Evolutionary conservation across 2,113 vertebrate species (phyloP).

Genomic region (Cyprinodon tularosa): DNA sequence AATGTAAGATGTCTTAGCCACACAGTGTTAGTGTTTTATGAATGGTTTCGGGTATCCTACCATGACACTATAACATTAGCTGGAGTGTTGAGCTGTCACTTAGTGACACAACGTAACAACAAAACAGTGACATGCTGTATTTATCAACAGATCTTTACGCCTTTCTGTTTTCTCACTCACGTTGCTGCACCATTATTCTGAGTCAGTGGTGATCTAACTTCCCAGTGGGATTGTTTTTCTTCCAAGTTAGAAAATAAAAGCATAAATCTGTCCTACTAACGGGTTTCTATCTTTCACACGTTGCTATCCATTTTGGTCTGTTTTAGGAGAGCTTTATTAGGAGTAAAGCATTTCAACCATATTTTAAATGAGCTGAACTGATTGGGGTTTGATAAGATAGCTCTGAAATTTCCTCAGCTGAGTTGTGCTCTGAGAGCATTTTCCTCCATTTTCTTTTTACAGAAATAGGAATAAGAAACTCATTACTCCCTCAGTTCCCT

Average conservation of each 20-base stretch:
- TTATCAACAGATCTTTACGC: slow-evolving; percentile 20
- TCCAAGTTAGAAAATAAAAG: slow-evolving; percentile 34
- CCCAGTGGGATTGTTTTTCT: slow-evolving; percentile 44
- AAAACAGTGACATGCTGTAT: slow-evolving; percentile 32
- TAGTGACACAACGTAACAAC: slow-evolving; percentile 28
- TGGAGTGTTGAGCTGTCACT: slow-evolving; percentile 36
- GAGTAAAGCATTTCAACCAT: slow-evolving; percentile 52
- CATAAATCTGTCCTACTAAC: slow-evolving; percentile 2
- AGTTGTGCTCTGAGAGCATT: slow-evolving; percentile 27
- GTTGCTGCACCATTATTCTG: slow-evolving; percentile 6
- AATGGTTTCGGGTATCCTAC: slow-evolving; percentile 42
- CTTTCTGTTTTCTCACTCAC: slow-evolving; percentile 35
- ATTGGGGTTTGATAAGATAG: slow-evolving; percentile 51
- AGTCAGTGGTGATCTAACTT: slow-evolving; percentile 25
- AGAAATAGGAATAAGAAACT: slow-evolving; percentile 35
- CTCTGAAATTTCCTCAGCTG: slow-evolving; percentile 34
- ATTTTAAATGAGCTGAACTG: slow-evolving; percentile 59
- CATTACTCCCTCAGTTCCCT: slow-evolving; percentile 6
- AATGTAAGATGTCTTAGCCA: slow-evolving; percentile 27
- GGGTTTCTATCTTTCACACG: slow-evolving; percentile 46
- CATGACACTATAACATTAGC: slow-evolving; percentile 49
- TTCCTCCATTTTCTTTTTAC: slow-evolving; percentile 15
- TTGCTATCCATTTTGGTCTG: slow-evolving; percentile 34
- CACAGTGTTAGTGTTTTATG: slow-evolving; percentile 47
- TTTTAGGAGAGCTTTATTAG: slow-evolving; percentile 55